These are phyloP conservation scores for Anoplopoma fimbria DNA, from an alignment of 2,113 vertebrate species.

Conservation along the genomic window DNA sequence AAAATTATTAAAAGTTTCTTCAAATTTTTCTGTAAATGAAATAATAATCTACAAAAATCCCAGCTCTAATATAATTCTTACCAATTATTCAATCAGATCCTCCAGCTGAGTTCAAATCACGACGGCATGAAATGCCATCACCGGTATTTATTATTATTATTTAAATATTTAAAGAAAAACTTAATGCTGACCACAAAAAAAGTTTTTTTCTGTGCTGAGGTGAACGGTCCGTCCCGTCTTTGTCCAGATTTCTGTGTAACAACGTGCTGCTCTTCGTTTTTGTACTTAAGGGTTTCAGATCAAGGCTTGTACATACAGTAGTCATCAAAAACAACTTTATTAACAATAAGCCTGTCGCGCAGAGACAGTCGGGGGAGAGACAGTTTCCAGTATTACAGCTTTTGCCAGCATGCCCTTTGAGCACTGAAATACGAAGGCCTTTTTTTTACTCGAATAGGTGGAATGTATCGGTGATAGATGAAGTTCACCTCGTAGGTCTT, in stretches of 20 bases:
- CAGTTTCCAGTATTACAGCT: slow-evolving; percentile 59
- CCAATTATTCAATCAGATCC: neutral
- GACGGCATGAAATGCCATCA: slow-evolving; percentile 27
- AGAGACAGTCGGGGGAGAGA: slow-evolving; percentile 27
- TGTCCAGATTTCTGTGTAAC: slow-evolving; percentile 52
- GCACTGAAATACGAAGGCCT: slow-evolving; percentile 55
- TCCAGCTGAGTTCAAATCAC: neutral
- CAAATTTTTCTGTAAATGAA: neutral
- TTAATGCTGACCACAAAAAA: slow-evolving; percentile 4
- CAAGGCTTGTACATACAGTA: slow-evolving; percentile 59
- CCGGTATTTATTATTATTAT: slow-evolving; percentile 31
- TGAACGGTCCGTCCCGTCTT: slow-evolving; percentile 57
- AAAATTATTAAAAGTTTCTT: neutral
- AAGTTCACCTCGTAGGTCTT: slow-evolving; percentile 55
- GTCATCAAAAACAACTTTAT: slow-evolving; percentile 59
- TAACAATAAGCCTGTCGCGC: slow-evolving; percentile 44
- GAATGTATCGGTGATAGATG: slow-evolving; percentile 72
- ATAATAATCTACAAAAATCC: neutral
- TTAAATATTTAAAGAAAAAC: slow-evolving; percentile 25
- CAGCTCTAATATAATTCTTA: neutral
- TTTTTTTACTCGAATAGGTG: slow-evolving; percentile 62
- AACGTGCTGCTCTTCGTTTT: slow-evolving; percentile 68
- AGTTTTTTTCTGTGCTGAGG: slow-evolving; percentile 48
- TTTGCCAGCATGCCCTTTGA: slow-evolving; percentile 62
- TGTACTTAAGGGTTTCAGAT: slow-evolving; percentile 52